Conservation (phyloP, 2,888 invertebrate genomes). For the Apeira syringaria region DNA sequence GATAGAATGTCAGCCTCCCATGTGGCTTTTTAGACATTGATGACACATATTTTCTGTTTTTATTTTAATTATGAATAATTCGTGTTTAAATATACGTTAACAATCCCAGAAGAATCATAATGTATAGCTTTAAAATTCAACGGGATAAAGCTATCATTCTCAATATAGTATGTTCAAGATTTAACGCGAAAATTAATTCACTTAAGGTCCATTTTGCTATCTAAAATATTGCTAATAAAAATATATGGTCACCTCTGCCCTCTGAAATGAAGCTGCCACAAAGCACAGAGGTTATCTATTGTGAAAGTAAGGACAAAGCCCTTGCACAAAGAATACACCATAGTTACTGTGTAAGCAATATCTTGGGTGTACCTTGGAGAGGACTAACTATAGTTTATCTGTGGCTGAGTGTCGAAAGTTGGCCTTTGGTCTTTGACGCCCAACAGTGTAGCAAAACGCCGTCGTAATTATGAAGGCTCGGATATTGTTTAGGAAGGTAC, state of each 20-base stretch:
- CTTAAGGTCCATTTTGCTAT: neutral
- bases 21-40: too few species aligned
- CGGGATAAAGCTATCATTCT: too few species aligned
- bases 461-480: conserved; percentile 15
- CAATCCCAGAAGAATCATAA: too few species aligned
- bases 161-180: too few species aligned
- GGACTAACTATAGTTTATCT: neutral
- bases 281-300: conserved; percentile 11
- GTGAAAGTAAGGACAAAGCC: conserved; percentile 20
- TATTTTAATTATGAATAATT: too few species aligned
- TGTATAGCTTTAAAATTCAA: too few species aligned
- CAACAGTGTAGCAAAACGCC: conserved; percentile 22
- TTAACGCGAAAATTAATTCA: too few species aligned
- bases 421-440: conserved; percentile 22
- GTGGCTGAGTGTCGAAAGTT: conserved; percentile 24
- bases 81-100: too few species aligned
- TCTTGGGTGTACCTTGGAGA: too few species aligned
- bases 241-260: conserved; percentile 18
- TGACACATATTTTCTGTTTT: too few species aligned
- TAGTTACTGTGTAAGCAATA: too few species aligned
- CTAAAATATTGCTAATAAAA: conserved; percentile 13
- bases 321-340: neutral
- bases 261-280: conserved; percentile 3
- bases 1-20: too few species aligned
- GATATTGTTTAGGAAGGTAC: neutral